Conservation (phyloP, 2,888 invertebrate genomes). For the Lysandra coridon region DNA sequence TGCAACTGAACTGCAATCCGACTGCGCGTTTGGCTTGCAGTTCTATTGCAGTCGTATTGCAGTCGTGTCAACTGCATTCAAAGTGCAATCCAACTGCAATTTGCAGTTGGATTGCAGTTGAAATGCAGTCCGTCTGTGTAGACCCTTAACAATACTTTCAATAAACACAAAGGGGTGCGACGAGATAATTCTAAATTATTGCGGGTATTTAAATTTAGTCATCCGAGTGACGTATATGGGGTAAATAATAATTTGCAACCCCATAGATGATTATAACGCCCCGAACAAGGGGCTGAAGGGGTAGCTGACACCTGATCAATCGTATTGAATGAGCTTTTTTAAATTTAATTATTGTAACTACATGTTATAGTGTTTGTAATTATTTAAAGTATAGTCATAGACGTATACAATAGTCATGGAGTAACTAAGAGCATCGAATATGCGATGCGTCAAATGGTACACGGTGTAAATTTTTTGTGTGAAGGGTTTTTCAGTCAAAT, state of each 20-base stretch:
- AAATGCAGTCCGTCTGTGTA: no score
- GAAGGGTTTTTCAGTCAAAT: no score
- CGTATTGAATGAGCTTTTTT: slow-evolving; percentile 41
- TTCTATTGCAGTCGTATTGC: no score
- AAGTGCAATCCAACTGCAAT: no score
- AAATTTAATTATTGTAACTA: slow-evolving; percentile 7
- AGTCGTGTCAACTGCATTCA: no score
- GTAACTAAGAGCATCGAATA: no score
- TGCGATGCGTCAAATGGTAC: no score
- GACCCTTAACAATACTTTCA: slow-evolving; percentile 1
- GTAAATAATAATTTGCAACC: slow-evolving; percentile 78
- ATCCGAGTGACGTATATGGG: slow-evolving; percentile 67
- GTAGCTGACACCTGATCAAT: slow-evolving; percentile 68
- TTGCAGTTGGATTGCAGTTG: no score
- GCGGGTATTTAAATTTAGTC: slow-evolving; percentile 66
- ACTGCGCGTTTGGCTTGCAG: no score
- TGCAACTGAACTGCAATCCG: no score
- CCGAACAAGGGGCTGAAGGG: slow-evolving; percentile 43
- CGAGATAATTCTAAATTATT: slow-evolving; percentile 75
- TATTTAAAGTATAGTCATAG: background rate
- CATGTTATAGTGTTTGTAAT: background rate
- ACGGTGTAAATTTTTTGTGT: no score
- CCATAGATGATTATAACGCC: slow-evolving; percentile 64
- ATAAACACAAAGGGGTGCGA: slow-evolving; percentile 42
- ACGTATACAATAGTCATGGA: no score